A percentile compares a stretch with the other conserved stretches of the same genome.
Evolutionary conservation across 2,113 vertebrate species (phyloP).

Genomic region (Eptesicus fuscus): DNA sequence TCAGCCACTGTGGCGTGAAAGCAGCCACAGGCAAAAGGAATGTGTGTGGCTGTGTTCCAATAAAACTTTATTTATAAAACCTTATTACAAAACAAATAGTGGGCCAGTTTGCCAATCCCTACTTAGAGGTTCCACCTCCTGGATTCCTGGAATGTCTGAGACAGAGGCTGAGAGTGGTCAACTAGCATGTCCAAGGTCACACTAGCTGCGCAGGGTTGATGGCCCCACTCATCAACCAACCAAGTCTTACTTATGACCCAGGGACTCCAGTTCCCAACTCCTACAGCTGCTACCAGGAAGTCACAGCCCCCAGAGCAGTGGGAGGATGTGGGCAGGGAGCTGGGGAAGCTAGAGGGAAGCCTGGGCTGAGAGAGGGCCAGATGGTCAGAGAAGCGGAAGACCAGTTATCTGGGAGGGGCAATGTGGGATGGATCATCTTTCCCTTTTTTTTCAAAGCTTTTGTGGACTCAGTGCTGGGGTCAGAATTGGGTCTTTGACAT

Average conservation of each 20-base stretch:
- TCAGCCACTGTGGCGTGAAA: not conserved
- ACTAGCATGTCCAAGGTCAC: not conserved
- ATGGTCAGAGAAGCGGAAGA: not conserved
- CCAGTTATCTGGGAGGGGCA: not conserved
- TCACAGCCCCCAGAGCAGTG: not conserved
- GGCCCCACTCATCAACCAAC: not conserved
- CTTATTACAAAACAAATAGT: not conserved
- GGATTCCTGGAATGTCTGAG: slow-evolving; percentile 6
- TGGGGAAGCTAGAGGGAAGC: not conserved
- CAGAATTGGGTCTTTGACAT: not conserved
- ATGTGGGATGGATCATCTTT: not conserved
- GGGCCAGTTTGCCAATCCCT: not conserved
- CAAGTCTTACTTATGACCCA: not conserved
- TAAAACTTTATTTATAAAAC: slow-evolving; percentile 58
- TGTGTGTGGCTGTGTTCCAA: not conserved
- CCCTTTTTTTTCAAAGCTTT: not conserved
- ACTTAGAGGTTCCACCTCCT: not conserved
- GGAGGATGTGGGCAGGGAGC: not conserved
- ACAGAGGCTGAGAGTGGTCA: not conserved
- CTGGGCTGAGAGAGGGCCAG: not conserved
- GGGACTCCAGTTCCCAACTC: not conserved
- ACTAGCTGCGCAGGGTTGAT: not conserved
- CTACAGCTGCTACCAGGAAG: not conserved
- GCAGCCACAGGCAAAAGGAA: slow-evolving; percentile 7
- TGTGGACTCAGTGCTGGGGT: not conserved